Evolutionary conservation across 2,888 invertebrate genomes (phyloP).

Genomic region (Amblyjoppa proteus): DNA sequence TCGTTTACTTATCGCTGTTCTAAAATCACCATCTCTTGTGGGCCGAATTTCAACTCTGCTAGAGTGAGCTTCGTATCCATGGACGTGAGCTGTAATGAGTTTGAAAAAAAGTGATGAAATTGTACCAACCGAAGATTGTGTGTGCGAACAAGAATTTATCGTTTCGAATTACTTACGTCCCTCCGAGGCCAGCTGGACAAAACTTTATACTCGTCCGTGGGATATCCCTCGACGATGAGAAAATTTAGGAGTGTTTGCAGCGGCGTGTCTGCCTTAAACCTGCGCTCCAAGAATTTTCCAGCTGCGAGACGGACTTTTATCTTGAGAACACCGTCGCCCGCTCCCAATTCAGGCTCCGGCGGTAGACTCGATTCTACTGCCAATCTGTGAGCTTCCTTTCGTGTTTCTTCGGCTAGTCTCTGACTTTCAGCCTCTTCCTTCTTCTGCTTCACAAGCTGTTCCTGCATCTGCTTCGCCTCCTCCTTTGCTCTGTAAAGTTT

Average conservation of each 20-base stretch:
- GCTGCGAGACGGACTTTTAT: conserved; percentile 94
- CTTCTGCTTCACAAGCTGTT: conserved; percentile 90
- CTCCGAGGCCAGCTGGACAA: conserved; percentile 97
- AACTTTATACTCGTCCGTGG: conserved; percentile 95
- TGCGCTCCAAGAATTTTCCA: conserved; percentile 91
- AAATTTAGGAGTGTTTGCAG: conserved; percentile 93
- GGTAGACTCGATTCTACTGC: conserved; percentile 90
- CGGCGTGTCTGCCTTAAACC: conserved; percentile 89
- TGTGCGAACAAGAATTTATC: background rate
- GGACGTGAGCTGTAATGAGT: conserved; percentile 89
- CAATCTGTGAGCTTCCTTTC: conserved; percentile 89
- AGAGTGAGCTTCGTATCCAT: conserved; percentile 92
- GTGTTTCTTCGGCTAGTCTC: conserved; percentile 90
- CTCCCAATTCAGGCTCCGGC: conserved; percentile 88
- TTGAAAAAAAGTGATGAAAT: conserved; percentile 42
- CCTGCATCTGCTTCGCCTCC: conserved; percentile 92
- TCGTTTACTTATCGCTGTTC: conserved; percentile 93
- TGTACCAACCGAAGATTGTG: background rate
- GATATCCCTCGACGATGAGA: conserved; percentile 95
- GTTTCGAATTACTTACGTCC: conserved; percentile 91
- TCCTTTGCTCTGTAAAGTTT: conserved; percentile 91
- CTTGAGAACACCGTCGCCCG: conserved; percentile 88
- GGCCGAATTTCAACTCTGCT: conserved; percentile 93
- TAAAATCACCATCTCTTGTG: conserved; percentile 97
- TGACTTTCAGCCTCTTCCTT: conserved; percentile 91